These are phyloP conservation scores for Onychorhynchus coronatus DNA, from an alignment of 2,113 vertebrate genomes.

Conservation along the genomic window DNA sequence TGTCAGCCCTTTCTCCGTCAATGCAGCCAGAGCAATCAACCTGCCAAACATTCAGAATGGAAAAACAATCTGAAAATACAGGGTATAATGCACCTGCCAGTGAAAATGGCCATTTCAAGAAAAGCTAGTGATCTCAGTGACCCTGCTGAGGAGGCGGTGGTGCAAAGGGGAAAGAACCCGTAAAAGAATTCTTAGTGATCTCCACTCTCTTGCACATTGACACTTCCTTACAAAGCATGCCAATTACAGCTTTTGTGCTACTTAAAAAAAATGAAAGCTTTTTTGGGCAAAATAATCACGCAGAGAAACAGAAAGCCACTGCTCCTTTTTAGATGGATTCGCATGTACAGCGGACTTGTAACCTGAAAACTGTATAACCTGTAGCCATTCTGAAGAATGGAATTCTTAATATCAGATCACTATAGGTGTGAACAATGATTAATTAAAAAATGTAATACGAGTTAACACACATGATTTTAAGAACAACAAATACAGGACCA, in stretches of 20 bases:
- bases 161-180: conserved; percentile 89
- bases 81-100: conserved; percentile 99
- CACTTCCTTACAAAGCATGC: conserved; percentile 98
- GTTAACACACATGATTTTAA: conserved; percentile 33
- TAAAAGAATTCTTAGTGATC: conserved; percentile 98
- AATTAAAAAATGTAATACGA: conserved; percentile 49
- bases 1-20: conserved; percentile 96
- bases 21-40: conserved; percentile 99
- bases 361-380: conserved; percentile 79
- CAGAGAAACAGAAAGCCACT: conserved; percentile 78
- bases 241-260: conserved; percentile 99
- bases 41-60: conserved; percentile 99
- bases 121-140: conserved; percentile 99
- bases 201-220: conserved; percentile 93
- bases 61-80: conserved; percentile 99
- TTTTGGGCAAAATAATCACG: conserved; percentile 87
- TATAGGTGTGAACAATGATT: conserved; percentile 64
- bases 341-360: conserved; percentile 76
- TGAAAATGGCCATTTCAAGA: conserved; percentile 99
- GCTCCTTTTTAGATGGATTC: conserved; percentile 81
- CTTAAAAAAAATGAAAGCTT: conserved; percentile 96
- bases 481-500: conserved; percentile 17
- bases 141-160: conserved; percentile 89
- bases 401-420: conserved; percentile 69
- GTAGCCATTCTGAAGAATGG: conserved; percentile 61